These are phyloP conservation scores for Palythoa grandiflora DNA, from an alignment of 92 coral and sea anemone genomes.

Conservation along the genomic window DNA sequence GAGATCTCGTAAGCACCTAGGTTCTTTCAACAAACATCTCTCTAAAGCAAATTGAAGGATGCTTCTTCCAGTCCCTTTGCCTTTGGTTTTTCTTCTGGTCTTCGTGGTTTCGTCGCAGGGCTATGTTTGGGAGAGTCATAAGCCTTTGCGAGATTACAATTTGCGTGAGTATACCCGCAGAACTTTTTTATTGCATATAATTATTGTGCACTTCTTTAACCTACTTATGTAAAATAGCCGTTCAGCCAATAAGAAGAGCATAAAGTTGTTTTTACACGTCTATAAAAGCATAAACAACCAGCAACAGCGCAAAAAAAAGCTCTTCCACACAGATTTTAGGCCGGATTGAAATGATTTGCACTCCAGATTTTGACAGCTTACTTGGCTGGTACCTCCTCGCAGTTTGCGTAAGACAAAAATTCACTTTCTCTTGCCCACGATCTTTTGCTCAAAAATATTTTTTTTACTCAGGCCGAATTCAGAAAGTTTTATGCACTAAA, in stretches of 20 bases:
- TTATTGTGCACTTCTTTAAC: not conserved
- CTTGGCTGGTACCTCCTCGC: too few relatives aligned
- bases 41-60: not conserved
- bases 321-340: not conserved
- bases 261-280: not conserved
- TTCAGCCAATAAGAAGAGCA: not conserved
- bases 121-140: conserved; percentile 24
- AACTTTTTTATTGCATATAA: too few relatives aligned
- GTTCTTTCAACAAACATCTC: not conserved
- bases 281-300: not conserved
- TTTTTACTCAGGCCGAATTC: too few relatives aligned
- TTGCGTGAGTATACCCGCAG: not conserved
- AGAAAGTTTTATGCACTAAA: too few relatives aligned
- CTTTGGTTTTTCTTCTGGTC: not conserved
- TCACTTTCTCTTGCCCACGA: too few relatives aligned
- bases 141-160: conserved; percentile 6
- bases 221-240: not conserved
- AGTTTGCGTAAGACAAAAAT: too few relatives aligned
- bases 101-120: not conserved
- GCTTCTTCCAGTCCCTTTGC: not conserved
- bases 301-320: not conserved
- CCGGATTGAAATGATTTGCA: too few relatives aligned
- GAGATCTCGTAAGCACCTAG: not conserved
- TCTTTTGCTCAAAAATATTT: too few relatives aligned
- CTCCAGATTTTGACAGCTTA: too few relatives aligned